These are phyloP conservation scores for Drosophila ezoana DNA, from an alignment of 2,888 invertebrate species.

Conservation along the genomic window DNA sequence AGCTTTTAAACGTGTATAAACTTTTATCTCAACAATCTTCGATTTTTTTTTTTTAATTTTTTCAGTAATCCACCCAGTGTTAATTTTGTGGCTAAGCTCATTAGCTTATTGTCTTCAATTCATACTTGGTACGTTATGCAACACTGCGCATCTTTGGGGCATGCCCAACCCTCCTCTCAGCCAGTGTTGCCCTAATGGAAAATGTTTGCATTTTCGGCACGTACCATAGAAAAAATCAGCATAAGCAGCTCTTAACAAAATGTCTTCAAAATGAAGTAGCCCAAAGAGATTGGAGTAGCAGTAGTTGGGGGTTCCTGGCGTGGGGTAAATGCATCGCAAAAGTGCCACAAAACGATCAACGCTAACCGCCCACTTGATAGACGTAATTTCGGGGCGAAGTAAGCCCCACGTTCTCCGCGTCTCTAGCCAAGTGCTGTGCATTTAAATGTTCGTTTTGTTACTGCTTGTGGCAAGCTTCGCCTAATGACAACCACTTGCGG, in stretches of 20 bases:
- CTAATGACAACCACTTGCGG: conserved; percentile 81
- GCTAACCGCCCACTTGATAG: conserved; percentile 75
- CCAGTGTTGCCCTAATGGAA: conserved; percentile 33
- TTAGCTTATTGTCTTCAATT: conserved; percentile 11
- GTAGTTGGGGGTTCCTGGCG: neutral
- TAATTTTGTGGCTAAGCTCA: conserved; percentile 9
- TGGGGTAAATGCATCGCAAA: conserved; percentile 49
- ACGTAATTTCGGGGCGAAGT: conserved; percentile 63
- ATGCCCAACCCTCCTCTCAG: neutral
- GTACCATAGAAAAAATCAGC: conserved; percentile 50
- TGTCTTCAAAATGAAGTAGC: conserved; percentile 45
- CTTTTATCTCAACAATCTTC: neutral
- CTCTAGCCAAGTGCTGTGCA: conserved; percentile 61
- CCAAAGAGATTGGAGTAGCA: conserved; percentile 24
- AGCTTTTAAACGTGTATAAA: no score
- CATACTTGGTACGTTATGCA: conserved; percentile 12
- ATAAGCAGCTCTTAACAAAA: conserved; percentile 46
- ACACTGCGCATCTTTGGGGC: conserved; percentile 1
- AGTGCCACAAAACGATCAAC: conserved; percentile 75
- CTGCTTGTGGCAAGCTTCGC: conserved; percentile 52
- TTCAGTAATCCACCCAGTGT: neutral
- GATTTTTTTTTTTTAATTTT: neutral
- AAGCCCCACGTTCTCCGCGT: neutral
- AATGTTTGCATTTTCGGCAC: conserved; percentile 54
- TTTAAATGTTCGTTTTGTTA: conserved; percentile 76